Base-by-base conservation (phyloP, 2,113 vertebrate genomes). In the Ceyx melanurus region DNA sequence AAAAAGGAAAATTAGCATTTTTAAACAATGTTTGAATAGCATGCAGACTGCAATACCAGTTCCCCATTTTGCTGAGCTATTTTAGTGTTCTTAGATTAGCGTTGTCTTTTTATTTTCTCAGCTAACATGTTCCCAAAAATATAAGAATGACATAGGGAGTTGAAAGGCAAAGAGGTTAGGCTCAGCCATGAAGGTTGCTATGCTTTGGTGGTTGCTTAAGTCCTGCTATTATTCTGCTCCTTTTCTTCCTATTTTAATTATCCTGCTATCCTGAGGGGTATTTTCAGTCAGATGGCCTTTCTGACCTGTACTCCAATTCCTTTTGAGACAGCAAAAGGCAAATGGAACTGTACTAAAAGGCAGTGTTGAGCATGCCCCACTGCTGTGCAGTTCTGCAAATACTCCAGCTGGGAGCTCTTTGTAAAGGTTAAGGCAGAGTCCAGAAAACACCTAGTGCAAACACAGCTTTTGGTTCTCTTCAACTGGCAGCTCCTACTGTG, bases 241-340 rank as follows among this genome's bases (percentile, higher is more conserved):
- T 87, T 92, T 89, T 94, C 64, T 81, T 72, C 40, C 67, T 19
- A 8, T 75, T 94, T 82, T 78, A 95, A 90, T 92, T 94, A 80
- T 60, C 89, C 54, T 64, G 23, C 57, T 87, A 48, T 50, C 79
- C 75, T 35, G 15, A 75, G 70, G 64, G 17, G 13, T 90, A 76
- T 86, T 94, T 91, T 91, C 81, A 94, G 53, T 66, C 28, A 86
- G 89, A 80, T 95, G 82, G 28, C 85, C 77, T 79, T 88, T 93
- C 82, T 94, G 89, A 95, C 87, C 93, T 85, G 21, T 57, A 70
- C 53, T 80, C 50, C 53, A 70, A 81, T 60, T 78, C 60, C 46
- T 91, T 96, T 70, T 45, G 71, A 92, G 56, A 56, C 13, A 89
- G 66, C 14, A 90, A 93, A 94, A 94, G 53, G 40, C 54, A 89